A percentile compares a stretch with the other conserved stretches of the same genome.
Evolutionary conservation across 1,140 invertebrate genomes (phyloP).

Genomic region (Pseudomyrmex pallidus): DNA sequence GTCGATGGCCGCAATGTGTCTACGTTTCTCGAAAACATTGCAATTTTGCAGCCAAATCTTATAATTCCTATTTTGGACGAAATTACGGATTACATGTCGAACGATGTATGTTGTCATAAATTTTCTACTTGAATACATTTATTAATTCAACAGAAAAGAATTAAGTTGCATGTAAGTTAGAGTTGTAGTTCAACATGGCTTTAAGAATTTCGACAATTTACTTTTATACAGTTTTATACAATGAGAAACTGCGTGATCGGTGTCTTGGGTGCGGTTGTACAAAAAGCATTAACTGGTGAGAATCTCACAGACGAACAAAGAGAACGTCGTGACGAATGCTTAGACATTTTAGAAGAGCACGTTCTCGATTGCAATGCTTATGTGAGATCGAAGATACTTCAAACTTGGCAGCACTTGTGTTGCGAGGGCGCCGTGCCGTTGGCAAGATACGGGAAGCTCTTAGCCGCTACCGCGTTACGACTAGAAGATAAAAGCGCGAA

Average conservation of each 20-base stretch:
- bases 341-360: slow-evolving; percentile 92
- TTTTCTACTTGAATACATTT: slow-evolving; percentile 72
- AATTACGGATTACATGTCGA: slow-evolving; percentile 86
- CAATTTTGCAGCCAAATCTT: slow-evolving; percentile 87
- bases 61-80: slow-evolving; percentile 88
- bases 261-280: slow-evolving; percentile 91
- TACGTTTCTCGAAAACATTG: slow-evolving; percentile 89
- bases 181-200: neutral
- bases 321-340: slow-evolving; percentile 89
- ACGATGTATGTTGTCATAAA: slow-evolving; percentile 85
- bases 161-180: neutral
- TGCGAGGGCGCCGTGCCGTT: slow-evolving; percentile 91
- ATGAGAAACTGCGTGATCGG: slow-evolving; percentile 93
- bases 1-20: slow-evolving; percentile 88
- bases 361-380: slow-evolving; percentile 93
- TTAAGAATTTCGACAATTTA: slow-evolving; percentile 9
- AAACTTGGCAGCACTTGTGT: slow-evolving; percentile 91
- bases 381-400: slow-evolving; percentile 92
- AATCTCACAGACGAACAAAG: slow-evolving; percentile 88
- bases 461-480: slow-evolving; percentile 88
- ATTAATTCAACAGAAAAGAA: neutral
- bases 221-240: slow-evolving; percentile 88
- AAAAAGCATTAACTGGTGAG: slow-evolving; percentile 89
- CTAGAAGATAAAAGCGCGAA: slow-evolving; percentile 91
- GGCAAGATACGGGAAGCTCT: slow-evolving; percentile 87